phyloP scores from a whole-genome alignment of 2,797 vertebrate species.

The Triplophysa yarkandensis region DNA sequence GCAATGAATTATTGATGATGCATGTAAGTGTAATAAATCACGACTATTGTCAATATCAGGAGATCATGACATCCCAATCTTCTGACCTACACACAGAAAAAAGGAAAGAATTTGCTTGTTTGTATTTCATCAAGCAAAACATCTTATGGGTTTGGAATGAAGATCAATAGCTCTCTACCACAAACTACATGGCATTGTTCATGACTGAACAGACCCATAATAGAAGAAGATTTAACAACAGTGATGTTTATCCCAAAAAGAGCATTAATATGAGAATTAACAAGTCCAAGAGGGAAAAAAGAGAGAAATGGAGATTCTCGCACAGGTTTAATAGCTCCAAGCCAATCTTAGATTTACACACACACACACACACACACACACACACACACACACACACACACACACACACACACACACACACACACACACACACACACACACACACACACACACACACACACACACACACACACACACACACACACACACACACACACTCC shows the following conservation, averaged over 20 bases:
- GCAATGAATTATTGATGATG: no score
- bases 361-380: neutral
- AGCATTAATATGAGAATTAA: neutral
- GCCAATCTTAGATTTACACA: conserved; percentile 11
- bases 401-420: no score
- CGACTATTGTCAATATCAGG: no score
- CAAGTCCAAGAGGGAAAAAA: neutral
- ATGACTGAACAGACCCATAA: neutral
- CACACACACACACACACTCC: neutral
- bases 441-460: no score
- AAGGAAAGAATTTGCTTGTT: no score
- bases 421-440: no score
- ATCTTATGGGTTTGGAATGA: no score
- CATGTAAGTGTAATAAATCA: no score
- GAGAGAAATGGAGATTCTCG: conserved; percentile 4
- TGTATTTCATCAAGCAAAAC: no score
- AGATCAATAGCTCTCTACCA: no score
- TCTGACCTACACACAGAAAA: no score
- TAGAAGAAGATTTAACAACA: neutral
- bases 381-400: neutral
- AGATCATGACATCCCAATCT: no score
- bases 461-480: neutral
- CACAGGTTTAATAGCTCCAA: conserved; percentile 40
- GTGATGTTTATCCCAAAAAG: neutral
- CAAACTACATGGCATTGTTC: neutral